Evolutionary conservation across 2,113 vertebrate genomes (phyloP), one percentile per base, ranked within the genome.

Genomic region (Ochotona princeps): DNA sequence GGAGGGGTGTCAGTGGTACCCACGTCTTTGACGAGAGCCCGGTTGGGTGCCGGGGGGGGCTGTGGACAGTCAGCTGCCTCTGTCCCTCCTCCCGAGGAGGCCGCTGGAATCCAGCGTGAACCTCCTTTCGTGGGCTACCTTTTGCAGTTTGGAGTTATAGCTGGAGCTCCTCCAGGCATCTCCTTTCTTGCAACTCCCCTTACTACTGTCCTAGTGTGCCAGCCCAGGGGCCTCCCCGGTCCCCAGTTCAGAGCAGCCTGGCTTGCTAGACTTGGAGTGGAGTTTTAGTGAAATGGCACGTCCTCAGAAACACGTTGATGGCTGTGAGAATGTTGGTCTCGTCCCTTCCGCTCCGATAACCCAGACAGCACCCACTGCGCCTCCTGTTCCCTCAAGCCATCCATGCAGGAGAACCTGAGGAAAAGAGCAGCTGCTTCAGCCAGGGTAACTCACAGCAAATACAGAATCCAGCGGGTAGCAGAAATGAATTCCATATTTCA

Each of bases 401-500:
- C 92, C 92, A 91, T 79, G 89, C 49, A 69, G n/a, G 66, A 93
- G 90, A 94, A 86, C 94, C 93, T 80, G 70, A 94, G 30, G 86
- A 75, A 73, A 79, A 83, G 87, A 94, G 38, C 26, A 84, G 84
- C 81, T 90, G 93, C 93, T 95, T 90, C 74, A 90, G 79, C 47
- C 32, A 87, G 83, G 73, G 75, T 94, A 93, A 96, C 92, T 94
- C 61, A 67, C 54, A 93, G 81, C 89, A 93, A 96, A 92, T 95
- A 70, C 60, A 86, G 86, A 94, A 92, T 95, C 93, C 94, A 95
- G 63, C 54, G 95, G 94, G 86, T 94, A 94, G 44, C 47, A 89
- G 69, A 96, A 96, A 96, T 96, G 94, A 96, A 96, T 93, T 96
- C 85, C 88, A 88, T 96, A 94, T 94, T 95, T 97, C 94, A 94